A percentile compares a stretch with the other conserved stretches of the same genome.
Evolutionary conservation across 2,888 invertebrate species (phyloP).

Genomic region (Dorcus hopei): DNA sequence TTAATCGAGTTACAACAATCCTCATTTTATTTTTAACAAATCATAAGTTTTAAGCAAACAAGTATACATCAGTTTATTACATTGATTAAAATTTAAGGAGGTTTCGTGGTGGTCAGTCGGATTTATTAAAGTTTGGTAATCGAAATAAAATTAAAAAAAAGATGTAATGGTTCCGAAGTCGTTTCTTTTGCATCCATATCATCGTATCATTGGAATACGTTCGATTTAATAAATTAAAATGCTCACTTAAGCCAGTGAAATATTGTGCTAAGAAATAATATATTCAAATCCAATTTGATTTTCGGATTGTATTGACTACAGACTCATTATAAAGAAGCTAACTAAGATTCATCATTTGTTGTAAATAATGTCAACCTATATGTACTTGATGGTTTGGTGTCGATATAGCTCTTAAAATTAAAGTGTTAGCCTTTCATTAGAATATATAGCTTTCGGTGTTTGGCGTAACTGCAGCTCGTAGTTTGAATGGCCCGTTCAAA

Average conservation of each 20-base stretch:
- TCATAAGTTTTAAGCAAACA: no score
- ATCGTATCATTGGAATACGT: constrained; percentile 13
- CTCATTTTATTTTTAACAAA: no score
- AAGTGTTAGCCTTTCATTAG: constrained; percentile 31
- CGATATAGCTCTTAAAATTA: constrained; percentile 25
- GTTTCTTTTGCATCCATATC: constrained; percentile 5
- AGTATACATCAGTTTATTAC: no score
- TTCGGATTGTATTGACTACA: no score
- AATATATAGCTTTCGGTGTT: constrained; percentile 25
- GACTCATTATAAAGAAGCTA: no score
- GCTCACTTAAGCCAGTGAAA: constrained; percentile 8
- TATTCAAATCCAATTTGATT: no score
- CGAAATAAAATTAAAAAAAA: not conserved
- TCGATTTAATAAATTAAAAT: constrained; percentile 6
- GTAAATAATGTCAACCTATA: constrained; percentile 18
- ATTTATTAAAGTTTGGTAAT: no score
- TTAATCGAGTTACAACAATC: not conserved
- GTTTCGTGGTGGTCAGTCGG: no score
- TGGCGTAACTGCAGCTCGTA: constrained; percentile 18
- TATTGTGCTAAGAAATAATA: constrained; percentile 11
- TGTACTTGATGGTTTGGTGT: constrained; percentile 31
- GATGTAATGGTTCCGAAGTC: constrained; percentile 7
- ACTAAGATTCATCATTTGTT: constrained; percentile 5
- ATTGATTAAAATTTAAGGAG: no score
- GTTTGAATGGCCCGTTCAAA: not conserved